Percentiles rank a stretch among this genome's conserved stretches.
phyloP scores from a whole-genome alignment of 1,140 invertebrate genomes.

The Drosophila nasuta region DNA sequence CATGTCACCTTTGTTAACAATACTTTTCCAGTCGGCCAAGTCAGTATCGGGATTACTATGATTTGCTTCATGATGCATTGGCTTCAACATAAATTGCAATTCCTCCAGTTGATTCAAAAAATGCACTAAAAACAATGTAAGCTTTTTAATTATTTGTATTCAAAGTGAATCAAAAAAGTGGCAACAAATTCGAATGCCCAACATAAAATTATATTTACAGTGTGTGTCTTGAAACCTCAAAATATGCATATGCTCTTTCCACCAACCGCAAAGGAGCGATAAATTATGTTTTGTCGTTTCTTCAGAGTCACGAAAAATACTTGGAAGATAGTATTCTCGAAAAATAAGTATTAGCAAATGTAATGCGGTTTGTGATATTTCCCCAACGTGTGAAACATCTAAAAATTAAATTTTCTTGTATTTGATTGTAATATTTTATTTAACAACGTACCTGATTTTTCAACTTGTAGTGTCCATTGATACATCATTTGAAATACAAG shows the following conservation, averaged over 20 bases:
- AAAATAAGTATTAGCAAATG: constrained; percentile 72
- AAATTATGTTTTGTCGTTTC: constrained; percentile 79
- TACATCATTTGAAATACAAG: constrained; percentile 73
- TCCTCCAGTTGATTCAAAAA: constrained; percentile 65
- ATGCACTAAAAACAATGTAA: constrained; percentile 46
- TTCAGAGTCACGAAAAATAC: constrained; percentile 72
- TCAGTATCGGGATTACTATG: constrained; percentile 53
- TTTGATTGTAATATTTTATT: neutral
- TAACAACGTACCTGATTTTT: constrained; percentile 42
- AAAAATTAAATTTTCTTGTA: neutral
- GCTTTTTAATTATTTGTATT: too few relatives aligned
- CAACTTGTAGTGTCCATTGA: constrained; percentile 67
- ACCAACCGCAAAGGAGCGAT: constrained; percentile 73
- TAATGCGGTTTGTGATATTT: constrained; percentile 68
- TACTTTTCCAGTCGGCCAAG: constrained; percentile 63
- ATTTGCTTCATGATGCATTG: constrained; percentile 63
- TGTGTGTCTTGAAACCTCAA: constrained; percentile 64
- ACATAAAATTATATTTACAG: constrained; percentile 45
- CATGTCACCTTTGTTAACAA: constrained; percentile 48
- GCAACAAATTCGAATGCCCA: neutral
- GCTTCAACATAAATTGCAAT: constrained; percentile 73
- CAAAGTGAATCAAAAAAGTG: too few relatives aligned
- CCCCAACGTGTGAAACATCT: constrained; percentile 59
- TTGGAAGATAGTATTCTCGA: constrained; percentile 70
- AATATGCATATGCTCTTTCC: constrained; percentile 50